Base-by-base conservation (phyloP, 2,113 vertebrate genomes). In the Copsychus sechellarum region DNA sequence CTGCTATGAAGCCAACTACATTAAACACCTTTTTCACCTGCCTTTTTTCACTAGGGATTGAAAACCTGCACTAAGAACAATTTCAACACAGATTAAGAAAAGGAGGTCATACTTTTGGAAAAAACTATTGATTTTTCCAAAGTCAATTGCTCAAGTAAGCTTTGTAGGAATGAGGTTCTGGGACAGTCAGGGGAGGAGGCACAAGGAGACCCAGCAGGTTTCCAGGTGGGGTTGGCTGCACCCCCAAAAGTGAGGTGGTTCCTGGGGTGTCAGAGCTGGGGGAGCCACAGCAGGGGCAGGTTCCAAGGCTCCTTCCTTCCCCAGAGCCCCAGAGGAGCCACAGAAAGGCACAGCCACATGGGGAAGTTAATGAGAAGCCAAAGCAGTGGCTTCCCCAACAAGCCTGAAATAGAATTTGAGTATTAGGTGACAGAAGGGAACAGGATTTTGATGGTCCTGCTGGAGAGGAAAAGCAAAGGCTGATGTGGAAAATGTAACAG, bases 331-430 rank as follows among this genome's bases (percentile, higher is more conserved):
- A 13, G 5, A n/a, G 13, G 28, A 77, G 6, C 6, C 28, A 24
- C 8, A 9, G 50, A 34, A 43, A 38, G 12, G 34, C 26, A 70
- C 17, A 74, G 4, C 29, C 20, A 25, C 0, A 0, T 0, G 1
- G 48, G 29, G 18, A 36, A 31, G 24, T 13, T 10, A 21, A 22
- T 2, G 5, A 57, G 29, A 23, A 82, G 14, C 25, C 29, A 19
- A 51, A 21, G 47, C 33, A 38, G 24, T 40, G 21, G 29, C 18
- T 78, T 21, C 61, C 48, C 48, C 60, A 51, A 12, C 17, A 12
- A 22, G 15, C 1, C 2, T 3, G 12, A 26, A 69, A 26, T 0
- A 28, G 40, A 66, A 40, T 67, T 79, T 25, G 60, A 69, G 7
- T 23, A 4, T 40, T n/a, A 65, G n/a, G 38, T 9, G 22, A 2